Evolutionary conservation across 2,113 vertebrate genomes (phyloP).

Genomic region (Otolemur garnettii): DNA sequence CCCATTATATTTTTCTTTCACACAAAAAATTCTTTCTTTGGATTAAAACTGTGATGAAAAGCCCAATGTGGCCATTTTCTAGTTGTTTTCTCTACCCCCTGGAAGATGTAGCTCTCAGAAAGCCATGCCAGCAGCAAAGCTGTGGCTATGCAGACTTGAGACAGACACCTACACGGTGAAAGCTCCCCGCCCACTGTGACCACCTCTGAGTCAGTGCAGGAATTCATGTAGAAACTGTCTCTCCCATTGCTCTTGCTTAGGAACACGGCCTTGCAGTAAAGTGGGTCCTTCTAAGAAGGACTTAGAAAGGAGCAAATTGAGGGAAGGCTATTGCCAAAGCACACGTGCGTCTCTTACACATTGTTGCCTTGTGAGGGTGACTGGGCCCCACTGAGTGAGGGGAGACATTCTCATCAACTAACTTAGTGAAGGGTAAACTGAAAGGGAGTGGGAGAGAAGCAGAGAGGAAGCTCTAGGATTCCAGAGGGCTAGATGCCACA

Average conservation of each 20-base stretch:
- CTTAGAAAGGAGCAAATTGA: not conserved
- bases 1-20: not conserved
- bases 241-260: not conserved
- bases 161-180: not conserved
- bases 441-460: not conserved
- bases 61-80: not conserved
- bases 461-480: not conserved
- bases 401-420: fast-evolving
- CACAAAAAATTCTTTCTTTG: not conserved
- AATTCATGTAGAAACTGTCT: not conserved
- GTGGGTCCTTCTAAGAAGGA: not conserved
- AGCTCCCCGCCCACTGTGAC: not conserved
- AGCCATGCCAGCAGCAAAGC: not conserved
- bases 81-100: not conserved
- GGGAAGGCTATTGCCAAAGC: not conserved
- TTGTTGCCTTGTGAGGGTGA: not conserved
- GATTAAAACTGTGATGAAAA: not conserved
- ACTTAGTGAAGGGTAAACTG: not conserved
- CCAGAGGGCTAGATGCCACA: not conserved
- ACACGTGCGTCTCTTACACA: not conserved
- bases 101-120: not conserved
- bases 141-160: not conserved
- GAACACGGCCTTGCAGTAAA: not conserved
- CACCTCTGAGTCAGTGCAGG: not conserved
- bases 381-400: not conserved